phyloP scores from a whole-genome alignment of 2,113 vertebrate genomes.

The Sinocyclocheilus maitianheensis region DNA sequence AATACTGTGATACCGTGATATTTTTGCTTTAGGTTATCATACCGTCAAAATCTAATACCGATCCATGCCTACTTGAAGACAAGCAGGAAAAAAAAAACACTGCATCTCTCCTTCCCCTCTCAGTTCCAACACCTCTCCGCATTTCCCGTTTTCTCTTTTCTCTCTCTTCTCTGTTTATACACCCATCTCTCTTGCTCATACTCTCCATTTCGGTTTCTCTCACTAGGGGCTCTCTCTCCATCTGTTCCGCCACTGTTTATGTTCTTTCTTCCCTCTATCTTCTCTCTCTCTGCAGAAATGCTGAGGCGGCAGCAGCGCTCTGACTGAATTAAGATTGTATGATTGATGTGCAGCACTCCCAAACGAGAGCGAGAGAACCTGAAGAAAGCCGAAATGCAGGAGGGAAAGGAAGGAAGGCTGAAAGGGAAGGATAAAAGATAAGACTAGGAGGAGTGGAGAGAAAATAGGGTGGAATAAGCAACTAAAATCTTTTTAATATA shows the following conservation, averaged over 20 bases:
- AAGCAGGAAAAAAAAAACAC: constrained; percentile 51
- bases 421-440: constrained; percentile 36
- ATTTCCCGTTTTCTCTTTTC: constrained; percentile 22
- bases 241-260: constrained; percentile 29
- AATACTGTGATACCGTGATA: too few species aligned
- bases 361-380: constrained; percentile 30
- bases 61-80: constrained; percentile 56
- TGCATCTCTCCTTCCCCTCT: constrained; percentile 47
- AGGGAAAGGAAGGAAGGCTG: constrained; percentile 23
- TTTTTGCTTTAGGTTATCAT: too few species aligned
- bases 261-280: constrained; percentile 32
- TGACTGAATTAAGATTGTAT: constrained; percentile 53
- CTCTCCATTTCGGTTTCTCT: constrained; percentile 14
- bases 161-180: constrained; percentile 32
- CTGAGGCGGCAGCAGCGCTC: constrained; percentile 42
- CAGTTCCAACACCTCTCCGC: not conserved
- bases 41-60: too few species aligned
- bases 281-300: constrained; percentile 33
- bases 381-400: constrained; percentile 28
- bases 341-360: constrained; percentile 53
- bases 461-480: constrained; percentile 23
- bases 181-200: not conserved
- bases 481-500: not conserved
- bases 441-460: constrained; percentile 1
- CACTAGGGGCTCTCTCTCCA: constrained; percentile 3